Base-by-base conservation (phyloP, 1,140 invertebrate genomes). In the Drosophila littoralis region DNA sequence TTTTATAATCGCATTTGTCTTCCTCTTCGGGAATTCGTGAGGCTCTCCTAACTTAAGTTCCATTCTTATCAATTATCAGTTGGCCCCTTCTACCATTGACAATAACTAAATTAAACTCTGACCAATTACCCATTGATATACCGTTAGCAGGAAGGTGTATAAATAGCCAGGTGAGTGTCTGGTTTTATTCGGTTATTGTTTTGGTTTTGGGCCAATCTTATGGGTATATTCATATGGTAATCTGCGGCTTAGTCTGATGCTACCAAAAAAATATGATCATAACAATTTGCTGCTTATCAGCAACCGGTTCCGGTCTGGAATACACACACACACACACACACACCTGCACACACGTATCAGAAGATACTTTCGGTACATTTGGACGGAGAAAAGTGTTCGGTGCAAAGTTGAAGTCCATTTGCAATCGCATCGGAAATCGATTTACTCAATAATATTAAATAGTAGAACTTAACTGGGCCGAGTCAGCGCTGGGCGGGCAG, bases 371-470 rank as follows among this genome's bases (percentile, higher is more conserved):
- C n/a, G 12, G 13, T 15, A 10, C 32, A 2, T 42, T 42, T 4
- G 12, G 3, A 9, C 8, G 1, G 33, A 52, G 17, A 52, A 52
- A 1, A 10, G 33, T 8, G 32, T n/a, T 7, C 32, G 32, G 36
- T 51, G 51, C 74, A 61, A 77, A 48, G 69, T 78, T 81, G 7
- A 73, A 50, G 69, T 78, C 9, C 6, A 8, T 42, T 32, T 52
- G 63, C 22, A 64, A 54, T 67, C 17, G 59, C 48, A 64, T 77
- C 64, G 75, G 51, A 60, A 78, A 74, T 78, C 66, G 42, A 77
- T 82, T 81, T 69, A 69, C 50, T 5, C 22, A 28, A 48, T 78
- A 78, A 69, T 60, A 45, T 22, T 45, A 9, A 48, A 17, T 13
- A 54, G 22, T 42, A 8, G 38, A 38, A 13, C 36, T 10, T 10